These are phyloP conservation scores for Epizoanthus illoricatus DNA, from an alignment of 92 coral and sea anemone genomes.

Conservation along the genomic window DNA sequence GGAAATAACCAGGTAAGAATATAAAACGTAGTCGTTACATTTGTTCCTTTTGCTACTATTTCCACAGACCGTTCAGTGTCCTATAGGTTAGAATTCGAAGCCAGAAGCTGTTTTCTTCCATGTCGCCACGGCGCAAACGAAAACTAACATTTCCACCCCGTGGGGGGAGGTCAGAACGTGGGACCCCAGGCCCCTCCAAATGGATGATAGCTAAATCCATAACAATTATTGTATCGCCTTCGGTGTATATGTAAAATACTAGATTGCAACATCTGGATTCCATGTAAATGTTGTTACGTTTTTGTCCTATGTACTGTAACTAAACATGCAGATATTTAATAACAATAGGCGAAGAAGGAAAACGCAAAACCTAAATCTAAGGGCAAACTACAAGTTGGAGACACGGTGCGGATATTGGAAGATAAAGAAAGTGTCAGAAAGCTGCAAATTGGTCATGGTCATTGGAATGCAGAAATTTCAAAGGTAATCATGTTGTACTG, in stretches of 20 bases:
- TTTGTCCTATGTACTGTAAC: too few relatives aligned
- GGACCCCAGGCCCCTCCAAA: not conserved
- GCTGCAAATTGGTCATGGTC: constrained; percentile 22
- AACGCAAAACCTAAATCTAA: not conserved
- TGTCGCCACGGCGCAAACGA: not conserved
- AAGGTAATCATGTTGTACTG: not conserved
- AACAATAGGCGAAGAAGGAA: not conserved
- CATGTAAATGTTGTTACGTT: too few relatives aligned
- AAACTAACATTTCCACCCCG: not conserved
- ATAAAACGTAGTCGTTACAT: not conserved
- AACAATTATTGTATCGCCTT: too few relatives aligned
- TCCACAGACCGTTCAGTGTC: not conserved
- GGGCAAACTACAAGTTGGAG: constrained; percentile 8
- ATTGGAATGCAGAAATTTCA: constrained; percentile 16
- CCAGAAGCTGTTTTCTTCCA: not conserved
- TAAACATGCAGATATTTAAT: not conserved
- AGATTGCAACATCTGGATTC: too few relatives aligned
- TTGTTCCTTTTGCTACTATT: not conserved
- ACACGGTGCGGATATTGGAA: constrained; percentile 13
- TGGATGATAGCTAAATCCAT: too few relatives aligned
- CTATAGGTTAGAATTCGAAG: not conserved
- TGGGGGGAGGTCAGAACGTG: not conserved
- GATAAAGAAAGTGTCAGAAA: not conserved
- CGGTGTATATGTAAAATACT: too few relatives aligned
- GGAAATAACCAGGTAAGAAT: not conserved